Evolutionary conservation across 2,888 invertebrate genomes (phyloP), one percentile per base, ranked within the genome.

Genomic region (Caenorhabditis zanzibari): DNA sequence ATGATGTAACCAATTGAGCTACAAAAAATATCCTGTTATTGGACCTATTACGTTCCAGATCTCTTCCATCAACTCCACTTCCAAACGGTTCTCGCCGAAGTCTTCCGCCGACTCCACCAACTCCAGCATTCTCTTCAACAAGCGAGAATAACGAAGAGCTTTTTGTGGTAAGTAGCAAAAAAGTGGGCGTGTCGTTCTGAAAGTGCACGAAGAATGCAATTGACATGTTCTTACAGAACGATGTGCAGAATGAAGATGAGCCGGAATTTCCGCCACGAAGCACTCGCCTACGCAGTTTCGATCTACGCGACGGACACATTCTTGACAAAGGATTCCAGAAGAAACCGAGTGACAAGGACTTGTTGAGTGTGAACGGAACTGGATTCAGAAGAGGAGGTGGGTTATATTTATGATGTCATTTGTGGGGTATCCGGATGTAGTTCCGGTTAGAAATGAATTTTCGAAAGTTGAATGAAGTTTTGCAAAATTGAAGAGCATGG

Each of bases 321-420:
- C 52, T 82, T 12, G 82, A 82, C 56, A 77, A 74, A 64, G 82
- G 82, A 59, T 82, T 79, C 52, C 82, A 82, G 63, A 77, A 82
- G 71, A 77, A 77, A 22, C 77, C 77, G 12, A 77, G 63, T 24
- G 72, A 77, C 32, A 73, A 66, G 58, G 71, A 81, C n/a, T 54
- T 75, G 12, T 56, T 71, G 38, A 75, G 47, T 56, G 74, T 72
- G 22, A 32, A 22, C 66, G 58, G 49, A 56, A 47, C 56, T n/a
- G 71, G 56, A 44, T 64, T 72, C 58, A 64, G 80, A 80, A 64
- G 80, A 80, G 80, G 80, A 63, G 75, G 75, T 68, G 28, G 0
- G 32, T 47, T 10, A 19, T 41, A 10, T n/a, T 16, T 47, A 10
- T 72, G 63, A 63, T 38, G 44, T 63, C 63, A 63, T 61, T 41